Evolutionary conservation across 2,113 vertebrate genomes (phyloP), one percentile per base, ranked within the genome.

Genomic region (Monarcha castaneiventris): DNA sequence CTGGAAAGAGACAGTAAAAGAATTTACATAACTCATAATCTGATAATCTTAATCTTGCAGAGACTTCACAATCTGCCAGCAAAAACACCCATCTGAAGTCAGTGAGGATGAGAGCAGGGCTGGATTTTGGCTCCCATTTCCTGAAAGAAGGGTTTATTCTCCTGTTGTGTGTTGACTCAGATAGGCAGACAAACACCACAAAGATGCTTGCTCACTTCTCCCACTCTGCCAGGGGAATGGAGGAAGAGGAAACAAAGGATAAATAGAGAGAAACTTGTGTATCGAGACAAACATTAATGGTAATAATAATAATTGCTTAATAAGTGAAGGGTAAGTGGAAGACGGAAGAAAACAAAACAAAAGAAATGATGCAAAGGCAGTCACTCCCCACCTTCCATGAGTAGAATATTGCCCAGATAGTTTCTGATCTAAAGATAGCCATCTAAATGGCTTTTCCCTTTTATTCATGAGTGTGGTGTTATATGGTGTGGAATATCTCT

Each of bases 131-230:
- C 26, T 30, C 29, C 11, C 23, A 55, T 72, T 56, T 80, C 10
- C 10, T 63, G 37, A 55, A 91, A 64, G 10, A 76, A 44, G 52
- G 4, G 4, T 80, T 87, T 68, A 14, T 43, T 30, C 8, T 81
- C 4, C 4, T 68, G 5, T 27, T 59, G 16, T 23, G 16, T 19
- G 6, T 62, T 54, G 49, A 54, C 4, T 6, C 8, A 0, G 0
- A 21, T 5, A 18, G n/a, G 54, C 37, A 90, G 52, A 14, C 54
- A 27, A 68, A 16, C 25, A 51, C 19, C 11, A 51, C 19, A 29
- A 33, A 77, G 9, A 14, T 9, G 2, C 9, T 63, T 5, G 5
- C 33, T 73, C 13, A 9, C 7, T 81, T 81, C 8, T 73, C 25
- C 14, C 12, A 18, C 26, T 63, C 35, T 18, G 3, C 19, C 22